Conservation (phyloP, 1,140 invertebrate genomes). For the Cherax destructor region DNA sequence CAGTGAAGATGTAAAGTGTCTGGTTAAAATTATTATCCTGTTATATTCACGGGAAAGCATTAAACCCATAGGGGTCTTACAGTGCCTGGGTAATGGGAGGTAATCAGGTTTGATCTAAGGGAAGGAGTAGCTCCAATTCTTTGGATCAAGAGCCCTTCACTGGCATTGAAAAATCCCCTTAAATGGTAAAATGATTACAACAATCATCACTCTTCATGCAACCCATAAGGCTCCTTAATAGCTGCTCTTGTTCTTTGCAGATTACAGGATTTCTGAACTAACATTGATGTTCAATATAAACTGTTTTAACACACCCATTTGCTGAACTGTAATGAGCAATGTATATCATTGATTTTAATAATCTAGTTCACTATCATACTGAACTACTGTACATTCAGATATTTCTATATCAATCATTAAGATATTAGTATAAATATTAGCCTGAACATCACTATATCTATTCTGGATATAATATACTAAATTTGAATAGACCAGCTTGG, state of each 20-base stretch:
- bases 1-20: not conserved
- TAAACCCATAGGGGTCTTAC: no score
- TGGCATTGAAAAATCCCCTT: not conserved
- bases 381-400: not conserved
- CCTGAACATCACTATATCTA: not conserved
- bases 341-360: not conserved
- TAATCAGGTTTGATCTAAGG: no score
- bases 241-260: not conserved
- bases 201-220: not conserved
- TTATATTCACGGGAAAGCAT: no score
- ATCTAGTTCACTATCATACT: not conserved
- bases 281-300: not conserved
- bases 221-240: slow-evolving; percentile 8
- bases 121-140: no score
- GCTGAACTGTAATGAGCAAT: not conserved
- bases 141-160: no score
- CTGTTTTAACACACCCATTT: not conserved
- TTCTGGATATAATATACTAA: not conserved
- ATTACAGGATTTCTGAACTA: not conserved
- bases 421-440: not conserved
- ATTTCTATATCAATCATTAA: not conserved
- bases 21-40: no score
- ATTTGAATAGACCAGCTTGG: not conserved
- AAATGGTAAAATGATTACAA: not conserved
- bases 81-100: no score